A percentile compares a stretch with the other conserved stretches of the same genome.
phyloP scores from a whole-genome alignment of 2,888 invertebrate species.

The Microdon myrmicae region DNA sequence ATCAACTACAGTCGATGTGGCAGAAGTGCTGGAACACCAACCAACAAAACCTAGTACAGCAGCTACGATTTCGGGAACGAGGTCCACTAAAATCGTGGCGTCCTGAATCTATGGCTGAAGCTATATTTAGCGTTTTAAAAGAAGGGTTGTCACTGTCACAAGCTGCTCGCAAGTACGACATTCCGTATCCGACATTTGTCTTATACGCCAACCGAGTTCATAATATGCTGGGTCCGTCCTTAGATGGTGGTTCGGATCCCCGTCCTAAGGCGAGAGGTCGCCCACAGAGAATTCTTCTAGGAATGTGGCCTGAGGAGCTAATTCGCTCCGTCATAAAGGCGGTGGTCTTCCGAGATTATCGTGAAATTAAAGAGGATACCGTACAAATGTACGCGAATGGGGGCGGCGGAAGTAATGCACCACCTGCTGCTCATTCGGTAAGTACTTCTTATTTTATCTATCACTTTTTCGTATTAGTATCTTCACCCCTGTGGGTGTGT shows the following conservation, averaged over 20 bases:
- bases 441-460: too few species aligned
- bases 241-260: slow-evolving; percentile 89
- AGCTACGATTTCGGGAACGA: slow-evolving; percentile 89
- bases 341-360: slow-evolving; percentile 89
- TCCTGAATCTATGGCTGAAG: slow-evolving; percentile 94
- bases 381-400: slow-evolving; percentile 67
- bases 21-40: slow-evolving; percentile 96
- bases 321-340: slow-evolving; percentile 92
- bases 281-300: slow-evolving; percentile 89
- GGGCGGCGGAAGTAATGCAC: slow-evolving; percentile 51
- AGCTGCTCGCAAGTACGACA: slow-evolving; percentile 92
- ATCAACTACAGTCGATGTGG: slow-evolving; percentile 95
- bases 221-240: slow-evolving; percentile 92
- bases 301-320: slow-evolving; percentile 94
- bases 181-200: slow-evolving; percentile 93
- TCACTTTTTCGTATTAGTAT: too few species aligned
- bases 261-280: slow-evolving; percentile 91
- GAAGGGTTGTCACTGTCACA: slow-evolving; percentile 89
- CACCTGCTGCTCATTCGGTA: slow-evolving; percentile 53
- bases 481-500: too few species aligned
- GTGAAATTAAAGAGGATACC: slow-evolving; percentile 82
- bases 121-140: slow-evolving; percentile 90
- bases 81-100: slow-evolving; percentile 94
- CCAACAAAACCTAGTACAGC: slow-evolving; percentile 87
- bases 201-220: slow-evolving; percentile 92